phyloP scores from a whole-genome alignment of 2,113 vertebrate species.

The Myxocyprinus asiaticus region DNA sequence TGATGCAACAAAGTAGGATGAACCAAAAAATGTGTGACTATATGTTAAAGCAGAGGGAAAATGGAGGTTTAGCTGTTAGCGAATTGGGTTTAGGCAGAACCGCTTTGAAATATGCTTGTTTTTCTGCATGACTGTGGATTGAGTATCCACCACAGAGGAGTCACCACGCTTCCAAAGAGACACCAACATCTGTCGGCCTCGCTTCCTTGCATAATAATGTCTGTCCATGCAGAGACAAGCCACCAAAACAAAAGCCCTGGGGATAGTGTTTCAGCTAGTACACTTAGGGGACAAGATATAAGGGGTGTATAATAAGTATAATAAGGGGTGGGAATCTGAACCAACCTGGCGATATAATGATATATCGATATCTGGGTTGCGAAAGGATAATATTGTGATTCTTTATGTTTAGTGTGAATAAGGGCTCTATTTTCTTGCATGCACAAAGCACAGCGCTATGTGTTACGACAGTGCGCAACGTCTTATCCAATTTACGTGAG shows the following conservation, averaged over 20 bases:
- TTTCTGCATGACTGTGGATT: slow-evolving; percentile 52
- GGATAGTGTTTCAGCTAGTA: neutral
- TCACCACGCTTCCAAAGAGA: slow-evolving; percentile 39
- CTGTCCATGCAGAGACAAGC: slow-evolving; percentile 10
- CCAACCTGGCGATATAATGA: too few relatives aligned
- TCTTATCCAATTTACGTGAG: too few relatives aligned
- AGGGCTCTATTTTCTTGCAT: too few relatives aligned
- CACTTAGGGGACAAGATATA: neutral
- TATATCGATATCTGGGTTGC: too few relatives aligned
- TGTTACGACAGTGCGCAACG: too few relatives aligned
- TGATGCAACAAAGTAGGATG: slow-evolving; percentile 1
- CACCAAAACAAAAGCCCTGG: slow-evolving; percentile 34
- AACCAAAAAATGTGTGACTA: slow-evolving; percentile 14
- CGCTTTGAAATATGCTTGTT: slow-evolving; percentile 43
- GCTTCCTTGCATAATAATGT: slow-evolving; percentile 45
- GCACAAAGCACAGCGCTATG: too few relatives aligned
- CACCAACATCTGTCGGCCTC: slow-evolving; percentile 28
- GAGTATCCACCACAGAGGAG: slow-evolving; percentile 41
- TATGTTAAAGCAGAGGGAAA: neutral
- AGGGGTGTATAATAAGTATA: neutral
- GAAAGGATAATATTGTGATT: too few relatives aligned
- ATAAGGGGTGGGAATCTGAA: too few relatives aligned
- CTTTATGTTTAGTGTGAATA: too few relatives aligned
- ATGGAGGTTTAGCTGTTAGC: slow-evolving; percentile 25
- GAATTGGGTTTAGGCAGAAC: slow-evolving; percentile 31